Evolutionary conservation across 2,888 invertebrate species (phyloP).

Genomic region (Stenodema calcarata): DNA sequence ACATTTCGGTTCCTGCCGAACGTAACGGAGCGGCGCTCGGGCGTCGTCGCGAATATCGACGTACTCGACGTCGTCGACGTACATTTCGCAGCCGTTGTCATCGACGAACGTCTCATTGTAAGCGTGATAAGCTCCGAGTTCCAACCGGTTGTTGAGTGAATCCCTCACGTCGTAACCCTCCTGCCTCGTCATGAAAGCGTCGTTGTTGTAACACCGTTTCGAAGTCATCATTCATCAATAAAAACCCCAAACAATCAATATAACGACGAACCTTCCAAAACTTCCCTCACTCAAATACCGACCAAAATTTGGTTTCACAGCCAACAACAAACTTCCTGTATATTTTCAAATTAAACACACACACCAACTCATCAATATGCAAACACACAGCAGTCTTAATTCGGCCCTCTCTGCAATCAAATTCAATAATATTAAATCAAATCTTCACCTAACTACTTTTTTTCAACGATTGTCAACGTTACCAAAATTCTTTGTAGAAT

Average conservation of each 20-base stretch:
- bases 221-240: slow-evolving; percentile 14
- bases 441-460: too few species aligned
- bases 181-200: slow-evolving; percentile 1
- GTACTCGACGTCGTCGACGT: slow-evolving; percentile 41
- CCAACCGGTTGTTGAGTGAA: slow-evolving; percentile 37
- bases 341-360: too few species aligned
- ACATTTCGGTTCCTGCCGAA: slow-evolving; percentile 28
- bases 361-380: too few species aligned
- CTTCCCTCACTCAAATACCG: not conserved
- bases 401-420: too few species aligned
- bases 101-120: slow-evolving; percentile 52
- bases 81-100: slow-evolving; percentile 35
- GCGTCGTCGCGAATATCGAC: slow-evolving; percentile 35
- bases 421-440: too few species aligned
- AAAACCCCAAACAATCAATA: not conserved
- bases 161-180: slow-evolving; percentile 22
- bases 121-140: slow-evolving; percentile 48
- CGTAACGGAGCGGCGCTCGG: not conserved
- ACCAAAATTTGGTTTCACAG: not conserved
- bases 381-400: too few species aligned
- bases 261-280: not conserved
- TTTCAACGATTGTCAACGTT: too few species aligned
- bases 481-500: too few species aligned
- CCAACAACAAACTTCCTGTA: not conserved
- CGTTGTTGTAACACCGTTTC: slow-evolving; percentile 45